phyloP scores from a whole-genome alignment of 2,113 vertebrate genomes.

The human region DNA sequence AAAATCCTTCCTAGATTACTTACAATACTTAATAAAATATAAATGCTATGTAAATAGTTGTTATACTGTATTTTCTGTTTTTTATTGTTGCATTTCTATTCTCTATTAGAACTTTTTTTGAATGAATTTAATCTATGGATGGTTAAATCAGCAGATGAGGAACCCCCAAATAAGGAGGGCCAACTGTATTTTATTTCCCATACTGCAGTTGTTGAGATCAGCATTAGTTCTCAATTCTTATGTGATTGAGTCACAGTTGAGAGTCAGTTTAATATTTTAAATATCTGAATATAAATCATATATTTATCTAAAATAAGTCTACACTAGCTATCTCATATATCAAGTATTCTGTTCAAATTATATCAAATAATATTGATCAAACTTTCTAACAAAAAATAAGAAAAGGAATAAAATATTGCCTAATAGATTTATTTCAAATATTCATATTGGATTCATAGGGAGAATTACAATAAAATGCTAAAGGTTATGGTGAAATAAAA shows the following conservation, averaged over 20 bases:
- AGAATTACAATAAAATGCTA: background rate
- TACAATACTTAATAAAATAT: too few relatives aligned
- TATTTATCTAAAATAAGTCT: background rate
- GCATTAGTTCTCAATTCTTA: background rate
- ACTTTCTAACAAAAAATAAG: background rate
- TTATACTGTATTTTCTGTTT: background rate
- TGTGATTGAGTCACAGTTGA: background rate
- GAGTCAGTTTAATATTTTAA: background rate
- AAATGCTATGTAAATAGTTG: background rate
- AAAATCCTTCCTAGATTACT: too few relatives aligned
- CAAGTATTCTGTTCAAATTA: background rate
- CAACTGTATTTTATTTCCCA: background rate
- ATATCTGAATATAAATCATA: background rate
- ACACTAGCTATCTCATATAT: background rate
- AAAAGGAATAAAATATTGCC: background rate
- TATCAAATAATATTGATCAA: background rate
- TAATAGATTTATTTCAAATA: background rate
- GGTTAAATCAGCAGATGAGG: background rate
- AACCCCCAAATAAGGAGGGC: background rate
- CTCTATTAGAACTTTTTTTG: too few relatives aligned
- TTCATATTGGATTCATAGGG: background rate
- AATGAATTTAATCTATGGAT: background rate
- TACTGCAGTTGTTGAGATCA: background rate
- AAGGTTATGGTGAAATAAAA: background rate
- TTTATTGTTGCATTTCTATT: too few relatives aligned